Evolutionary conservation across 2,113 vertebrate genomes (phyloP).

Genomic region (Tylochromis polylepis): DNA sequence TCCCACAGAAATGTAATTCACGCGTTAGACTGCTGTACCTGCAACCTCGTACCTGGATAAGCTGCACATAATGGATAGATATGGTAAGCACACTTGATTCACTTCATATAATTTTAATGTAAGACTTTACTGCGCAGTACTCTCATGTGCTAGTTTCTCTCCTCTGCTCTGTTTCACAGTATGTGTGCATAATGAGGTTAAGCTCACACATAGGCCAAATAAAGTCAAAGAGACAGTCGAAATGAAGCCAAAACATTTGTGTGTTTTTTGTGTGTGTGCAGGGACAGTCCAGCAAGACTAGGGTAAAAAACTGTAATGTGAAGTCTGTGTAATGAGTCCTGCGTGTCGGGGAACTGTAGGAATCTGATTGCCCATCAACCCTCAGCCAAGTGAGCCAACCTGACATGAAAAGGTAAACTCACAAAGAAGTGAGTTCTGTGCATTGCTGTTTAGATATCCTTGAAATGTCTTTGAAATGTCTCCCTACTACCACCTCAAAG

Average conservation of each 20-base stretch:
- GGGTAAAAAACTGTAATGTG: not conserved
- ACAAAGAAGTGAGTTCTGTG: not conserved
- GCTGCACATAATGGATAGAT: not conserved
- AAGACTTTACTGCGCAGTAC: not conserved
- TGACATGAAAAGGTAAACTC: not conserved
- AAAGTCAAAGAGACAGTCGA: not conserved
- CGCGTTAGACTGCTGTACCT: accelerated
- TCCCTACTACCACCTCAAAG: not conserved
- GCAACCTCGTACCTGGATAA: not conserved
- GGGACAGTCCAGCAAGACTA: not conserved
- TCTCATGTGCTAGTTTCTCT: not conserved
- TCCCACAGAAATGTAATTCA: accelerated
- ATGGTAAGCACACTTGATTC: not conserved
- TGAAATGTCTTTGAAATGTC: not conserved
- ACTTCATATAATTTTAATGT: not conserved
- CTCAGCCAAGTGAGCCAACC: not conserved
- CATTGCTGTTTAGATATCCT: not conserved
- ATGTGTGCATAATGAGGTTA: not conserved
- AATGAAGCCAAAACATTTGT: not conserved
- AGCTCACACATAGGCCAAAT: not conserved
- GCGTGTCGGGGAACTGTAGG: not conserved
- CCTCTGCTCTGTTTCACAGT: too few relatives aligned
- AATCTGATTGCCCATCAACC: not conserved
- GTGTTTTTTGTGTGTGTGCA: not conserved
- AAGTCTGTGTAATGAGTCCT: not conserved